Evolutionary conservation across 2,113 vertebrate genomes (phyloP), one percentile per base, ranked within the genome.

Genomic region (Tricholaema leucomelas): DNA sequence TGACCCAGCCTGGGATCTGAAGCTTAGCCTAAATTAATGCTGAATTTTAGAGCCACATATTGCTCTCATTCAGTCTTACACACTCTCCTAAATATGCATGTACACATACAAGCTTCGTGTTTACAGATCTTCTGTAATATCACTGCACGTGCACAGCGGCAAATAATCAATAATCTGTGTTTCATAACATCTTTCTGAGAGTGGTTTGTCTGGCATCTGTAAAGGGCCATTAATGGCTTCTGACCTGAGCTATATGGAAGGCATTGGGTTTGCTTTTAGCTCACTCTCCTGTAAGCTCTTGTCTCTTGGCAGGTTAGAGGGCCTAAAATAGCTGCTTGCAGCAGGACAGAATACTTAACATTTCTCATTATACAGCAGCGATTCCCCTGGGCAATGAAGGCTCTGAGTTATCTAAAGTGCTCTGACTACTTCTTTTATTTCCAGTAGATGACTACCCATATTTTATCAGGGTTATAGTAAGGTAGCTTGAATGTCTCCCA

Each of bases 301-400:
- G 74, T 76, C 30, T 73, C 4, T 8, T 70, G 71, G 60, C 64
- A 75, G 42, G 30, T 70, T 85, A 66, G 58, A 85, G 23, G 30
- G 20, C 59, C 56, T 88, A 55, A 88, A 87, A 82, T 46, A 95
- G 36, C 84, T 85, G 10, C 15, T 59, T 72, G 31, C 25, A 76
- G 40, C 6, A 3, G 48, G 50, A 65, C 35, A 61, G 54, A 81
- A 54, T 79, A 31, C 36, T 84, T 86, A 28, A 70, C 1, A 7
- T 76, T 86, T 91, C 61, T 79, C 17, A 7, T 66, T 87, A 74
- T 66, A 9, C 38, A 87, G 67, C 70, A 76, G 2, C 40, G 21
- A 80, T 80, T 76, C 81, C 50, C 33, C 18, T 87, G 90, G 35
- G 11, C 76, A 36, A 33, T 80, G 36, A 56, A 84, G 70, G 25